Evolutionary conservation across 1,140 invertebrate species (phyloP), one percentile per base, ranked within the genome.

Genomic region (Platorchestia sp.): DNA sequence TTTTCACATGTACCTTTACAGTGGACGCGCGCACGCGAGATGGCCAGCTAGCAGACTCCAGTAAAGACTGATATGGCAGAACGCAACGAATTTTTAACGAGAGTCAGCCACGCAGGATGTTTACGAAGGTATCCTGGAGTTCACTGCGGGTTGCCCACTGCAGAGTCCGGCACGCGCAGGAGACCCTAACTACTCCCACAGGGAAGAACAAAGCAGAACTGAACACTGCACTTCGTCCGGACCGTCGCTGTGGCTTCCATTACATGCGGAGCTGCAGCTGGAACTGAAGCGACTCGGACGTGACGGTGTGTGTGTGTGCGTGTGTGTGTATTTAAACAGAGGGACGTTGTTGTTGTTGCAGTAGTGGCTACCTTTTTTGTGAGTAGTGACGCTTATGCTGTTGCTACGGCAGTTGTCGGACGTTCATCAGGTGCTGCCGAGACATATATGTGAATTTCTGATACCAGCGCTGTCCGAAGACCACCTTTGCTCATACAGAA

Each of bases 121-220:
- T 75, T 75, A 36, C 27, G 59, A 75, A 3, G 14, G 47, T 51
- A 75, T 75, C 27, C 59, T 75, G 59, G 59, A 75, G 59, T 27
- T 75, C 59, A 75, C 41, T 89, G 87, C 87, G 43, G 87, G 87
- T 89, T 42, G 87, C 87, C 87, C 41, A 89, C 87, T 89, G 7
- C 87, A 89, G 87, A 41, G 87, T 89, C 87, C 87, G 43, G 41
- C 87, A 44, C 41, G 42, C 87, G 5, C 10, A 5, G 5, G 27
- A 3, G 87, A 42, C n/a, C 86, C 87, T 42, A 89, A 41, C 87
- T 14, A 89, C 87, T 89, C 41, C n/a, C 87, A 27, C 10, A 42
- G 27, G 87, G 87, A 89, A 3, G 87, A 14, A 89, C 87, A 41
- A 36, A 41, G 43, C 41, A 44, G 14, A 89, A 89, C 87, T 89